phyloP scores from a whole-genome alignment of 2,888 invertebrate species.

The Spicauda simplicius region DNA sequence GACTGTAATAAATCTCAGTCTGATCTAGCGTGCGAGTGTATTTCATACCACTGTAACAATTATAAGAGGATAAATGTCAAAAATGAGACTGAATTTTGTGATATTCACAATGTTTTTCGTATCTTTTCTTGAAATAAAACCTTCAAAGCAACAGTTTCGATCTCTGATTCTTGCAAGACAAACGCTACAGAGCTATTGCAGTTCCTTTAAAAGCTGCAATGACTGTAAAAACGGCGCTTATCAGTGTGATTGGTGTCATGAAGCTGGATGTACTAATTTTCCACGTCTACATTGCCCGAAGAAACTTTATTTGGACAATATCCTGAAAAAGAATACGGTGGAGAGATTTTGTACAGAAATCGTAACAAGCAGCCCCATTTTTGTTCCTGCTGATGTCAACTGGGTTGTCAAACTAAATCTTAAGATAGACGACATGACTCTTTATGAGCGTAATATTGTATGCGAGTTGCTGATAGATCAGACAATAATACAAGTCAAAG shows the following conservation, averaged over 20 bases:
- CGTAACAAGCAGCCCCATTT: constrained; percentile 46
- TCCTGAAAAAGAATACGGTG: constrained; percentile 35
- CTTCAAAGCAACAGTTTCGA: constrained; percentile 19
- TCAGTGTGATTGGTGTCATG: constrained; percentile 52
- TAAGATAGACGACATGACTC: constrained; percentile 50
- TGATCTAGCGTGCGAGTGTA: not conserved
- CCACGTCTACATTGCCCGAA: constrained; percentile 49
- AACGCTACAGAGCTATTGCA: constrained; percentile 39
- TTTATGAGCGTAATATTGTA: constrained; percentile 47
- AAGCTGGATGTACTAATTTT: constrained; percentile 50
- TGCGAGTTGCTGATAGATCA: constrained; percentile 50
- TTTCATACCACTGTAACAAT: not conserved
- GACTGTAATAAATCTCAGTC: constrained; percentile 13
- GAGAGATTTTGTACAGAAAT: constrained; percentile 47
- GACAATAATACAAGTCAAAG: constrained; percentile 39
- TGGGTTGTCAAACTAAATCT: constrained; percentile 48
- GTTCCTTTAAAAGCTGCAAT: constrained; percentile 44
- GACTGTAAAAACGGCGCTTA: constrained; percentile 48
- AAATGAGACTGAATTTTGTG: not conserved
- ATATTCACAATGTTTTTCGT: not conserved
- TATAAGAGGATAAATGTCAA: not conserved
- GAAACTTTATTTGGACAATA: constrained; percentile 46
- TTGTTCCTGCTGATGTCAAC: constrained; percentile 47
- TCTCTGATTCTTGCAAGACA: constrained; percentile 28
- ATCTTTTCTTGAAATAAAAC: not conserved